phyloP scores from a whole-genome alignment of 2,113 vertebrate genomes.

The Empidonax traillii region DNA sequence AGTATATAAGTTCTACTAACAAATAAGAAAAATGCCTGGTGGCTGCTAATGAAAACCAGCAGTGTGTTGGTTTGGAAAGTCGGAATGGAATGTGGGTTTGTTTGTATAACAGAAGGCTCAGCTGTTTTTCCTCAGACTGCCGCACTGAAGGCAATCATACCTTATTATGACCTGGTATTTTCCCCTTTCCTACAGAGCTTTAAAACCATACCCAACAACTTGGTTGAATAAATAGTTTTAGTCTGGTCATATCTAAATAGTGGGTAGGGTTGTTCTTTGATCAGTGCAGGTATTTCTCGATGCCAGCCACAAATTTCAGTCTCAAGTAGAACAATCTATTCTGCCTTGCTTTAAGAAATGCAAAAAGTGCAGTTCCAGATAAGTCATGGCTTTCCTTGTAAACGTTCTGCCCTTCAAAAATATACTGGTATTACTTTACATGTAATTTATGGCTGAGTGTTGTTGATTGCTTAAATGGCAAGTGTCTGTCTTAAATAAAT shows the following conservation, averaged over 20 bases:
- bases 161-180: conserved; percentile 11
- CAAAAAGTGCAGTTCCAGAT: background rate
- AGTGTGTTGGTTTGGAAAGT: conserved; percentile 27
- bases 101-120: conserved; percentile 25
- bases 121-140: conserved; percentile 46
- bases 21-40: background rate
- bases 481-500: background rate
- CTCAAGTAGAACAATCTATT: background rate
- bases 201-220: background rate
- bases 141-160: background rate
- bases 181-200: background rate
- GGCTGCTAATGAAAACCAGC: conserved; percentile 49
- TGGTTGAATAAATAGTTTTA: background rate
- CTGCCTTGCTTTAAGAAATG: background rate
- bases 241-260: background rate
- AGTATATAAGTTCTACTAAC: background rate
- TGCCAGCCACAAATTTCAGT: background rate
- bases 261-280: background rate
- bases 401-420: background rate
- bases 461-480: background rate
- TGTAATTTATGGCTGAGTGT: background rate
- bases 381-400: background rate
- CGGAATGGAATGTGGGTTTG: conserved; percentile 33
- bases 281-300: background rate
- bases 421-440: background rate